phyloP scores from a whole-genome alignment of 2,797 vertebrate species.

The Thamnophis elegans region DNA sequence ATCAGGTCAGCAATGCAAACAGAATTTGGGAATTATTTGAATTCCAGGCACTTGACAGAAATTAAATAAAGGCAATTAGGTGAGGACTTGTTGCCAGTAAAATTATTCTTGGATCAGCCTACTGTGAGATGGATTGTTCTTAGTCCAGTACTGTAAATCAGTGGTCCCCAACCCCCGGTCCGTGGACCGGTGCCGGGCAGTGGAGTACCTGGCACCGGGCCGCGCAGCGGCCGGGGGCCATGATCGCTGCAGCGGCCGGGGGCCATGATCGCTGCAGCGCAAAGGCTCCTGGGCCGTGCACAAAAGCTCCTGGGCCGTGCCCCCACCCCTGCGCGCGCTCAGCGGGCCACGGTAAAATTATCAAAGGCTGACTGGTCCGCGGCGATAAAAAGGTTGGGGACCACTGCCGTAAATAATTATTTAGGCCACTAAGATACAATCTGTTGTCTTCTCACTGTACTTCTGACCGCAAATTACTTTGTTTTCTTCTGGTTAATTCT shows the following conservation, averaged over 20 bases:
- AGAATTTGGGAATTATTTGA: not conserved
- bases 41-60: not conserved
- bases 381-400: no score
- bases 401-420: not conserved
- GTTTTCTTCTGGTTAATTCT: not conserved
- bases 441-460: not conserved
- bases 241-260: no score
- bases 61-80: not conserved
- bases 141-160: not conserved
- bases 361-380: no score
- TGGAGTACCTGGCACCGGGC: no score
- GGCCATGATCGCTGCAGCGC: no score
- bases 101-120: not conserved
- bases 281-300: no score
- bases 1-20: not conserved
- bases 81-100: not conserved
- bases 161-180: no score
- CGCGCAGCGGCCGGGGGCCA: no score
- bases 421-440: not conserved
- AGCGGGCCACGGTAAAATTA: no score
- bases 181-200: no score
- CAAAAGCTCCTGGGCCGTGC: no score
- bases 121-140: not conserved
- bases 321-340: no score
- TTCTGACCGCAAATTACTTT: not conserved